Percentiles rank a stretch among this genome's conserved stretches.
phyloP scores from a whole-genome alignment of 2,888 invertebrate species.

The Philereme vetulata region DNA sequence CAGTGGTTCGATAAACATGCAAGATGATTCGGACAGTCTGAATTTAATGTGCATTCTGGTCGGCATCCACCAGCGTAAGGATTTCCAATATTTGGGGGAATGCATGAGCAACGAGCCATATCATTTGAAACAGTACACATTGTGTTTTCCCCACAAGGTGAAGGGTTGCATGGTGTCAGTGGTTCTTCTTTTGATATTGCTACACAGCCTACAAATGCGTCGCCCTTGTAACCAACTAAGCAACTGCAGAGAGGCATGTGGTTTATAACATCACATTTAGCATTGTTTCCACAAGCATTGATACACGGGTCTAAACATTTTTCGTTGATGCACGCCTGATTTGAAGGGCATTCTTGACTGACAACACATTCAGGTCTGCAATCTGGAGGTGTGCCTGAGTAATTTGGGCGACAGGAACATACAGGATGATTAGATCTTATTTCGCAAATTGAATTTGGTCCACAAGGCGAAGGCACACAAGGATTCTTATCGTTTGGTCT shows the following conservation, averaged over 20 bases:
- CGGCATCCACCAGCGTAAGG: constrained; percentile 93
- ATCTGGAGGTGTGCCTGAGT: constrained; percentile 91
- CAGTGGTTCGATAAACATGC: constrained; percentile 94
- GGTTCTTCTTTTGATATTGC: constrained; percentile 73
- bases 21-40: constrained; percentile 90
- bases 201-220: constrained; percentile 92
- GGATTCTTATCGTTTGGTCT: constrained; percentile 80
- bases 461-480: constrained; percentile 88
- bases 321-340: constrained; percentile 91
- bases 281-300: constrained; percentile 90
- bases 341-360: constrained; percentile 90
- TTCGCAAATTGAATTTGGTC: constrained; percentile 93
- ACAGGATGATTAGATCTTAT: constrained; percentile 90
- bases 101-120: constrained; percentile 90
- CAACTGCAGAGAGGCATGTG: constrained; percentile 93
- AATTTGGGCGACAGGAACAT: constrained; percentile 91
- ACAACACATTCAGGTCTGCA: constrained; percentile 93
- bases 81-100: constrained; percentile 94
- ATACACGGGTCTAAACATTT: constrained; percentile 93
- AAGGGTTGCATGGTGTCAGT: constrained; percentile 88
- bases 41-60: constrained; percentile 92
- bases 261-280: constrained; percentile 90
- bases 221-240: constrained; percentile 89
- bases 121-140: constrained; percentile 89
- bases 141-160: constrained; percentile 94